Base-by-base conservation (phyloP, 1,140 invertebrate genomes). In the Drosophila miranda region DNA sequence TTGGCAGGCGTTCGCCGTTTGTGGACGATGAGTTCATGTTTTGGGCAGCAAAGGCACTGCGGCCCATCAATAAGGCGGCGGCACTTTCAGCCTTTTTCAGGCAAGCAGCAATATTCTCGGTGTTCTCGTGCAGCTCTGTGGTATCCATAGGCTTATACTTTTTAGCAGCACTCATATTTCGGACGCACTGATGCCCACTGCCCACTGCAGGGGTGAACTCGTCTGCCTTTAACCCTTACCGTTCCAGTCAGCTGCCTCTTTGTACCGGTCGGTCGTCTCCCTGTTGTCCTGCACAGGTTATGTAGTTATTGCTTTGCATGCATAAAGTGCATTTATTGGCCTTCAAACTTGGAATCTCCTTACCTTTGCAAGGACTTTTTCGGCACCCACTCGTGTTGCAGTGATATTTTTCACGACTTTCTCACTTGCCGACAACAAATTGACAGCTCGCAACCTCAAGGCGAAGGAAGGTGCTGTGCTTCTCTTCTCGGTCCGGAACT, bases 141-240 rank as follows among this genome's bases (percentile, higher is more conserved):
- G 83, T 89, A 70, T 90, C 89, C 82, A 90, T 82, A 41, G 75
- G 74, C 75, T 89, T 90, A 41, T 86, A 83, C 71, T 90, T 90
- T 75, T 90, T 90, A 53, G 89, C 83, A 67, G 89, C 87, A 83
- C 89, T 90, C 89, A 90, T 90, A 75, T 72, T 72, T 86, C 59
- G 61, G 45, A 52, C 44, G 43, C 63, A 38, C 44, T n/a, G 63
- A 34, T 46, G 51, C 23, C 64, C 48, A 51, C 50, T 71, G 26
- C 57, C 72, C 54, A 63, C 61, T 63, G 34, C 34, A 38, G 34
- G 34, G 34, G 34, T 38, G 3, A 38, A 38, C 34, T 9, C 34
- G 34, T 4, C 11, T 38, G 34, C 11, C 34, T 38, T 38, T 13
- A 13, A 5, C 34, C 34, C 34, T 38, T 38, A 13, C 46, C 76